Evolutionary conservation across 1,140 invertebrate species (phyloP), one percentile per base, ranked within the genome.

Genomic region (Euura lappo): DNA sequence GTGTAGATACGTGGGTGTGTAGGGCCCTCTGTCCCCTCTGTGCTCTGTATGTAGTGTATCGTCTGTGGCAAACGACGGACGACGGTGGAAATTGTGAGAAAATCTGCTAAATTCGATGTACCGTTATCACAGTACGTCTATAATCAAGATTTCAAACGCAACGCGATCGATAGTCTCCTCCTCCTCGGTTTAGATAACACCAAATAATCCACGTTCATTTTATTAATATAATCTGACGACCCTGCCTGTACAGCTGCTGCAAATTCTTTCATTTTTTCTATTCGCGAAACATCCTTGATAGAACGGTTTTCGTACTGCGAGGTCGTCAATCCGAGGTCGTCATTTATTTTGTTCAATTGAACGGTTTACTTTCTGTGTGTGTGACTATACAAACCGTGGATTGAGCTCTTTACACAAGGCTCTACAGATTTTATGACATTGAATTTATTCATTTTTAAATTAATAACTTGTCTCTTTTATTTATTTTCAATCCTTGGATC

Each of bases 1-100:
- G 69, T 70, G 71, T 71, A 28, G 73, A 77, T 70, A 77, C 74
- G 79, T 79, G 74, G 79, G 77, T 79, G 77, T 70, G 68, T 64
- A 66, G 44, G 67, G 67, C 51, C 51, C 51, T 8, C 51, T 60
- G 51, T 60, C 51, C 51, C 51, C 51, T 60, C 51, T 60, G 51
- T 60, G 51, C 8, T n/a, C 51, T 60, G 51, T 60, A 60, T 60
- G 51, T 60, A 60, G 51, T 60, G 51, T 60, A 60, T 60, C 51
- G 51, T 60, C 51, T 60, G 51, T 60, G 13, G 51, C 51, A 60
- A 60, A 60, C 8, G 8, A 60, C 51, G 51, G 13, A 60, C 13
- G 51, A 60, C 51, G 0, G 51, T 60, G 51, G 10, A 60, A 60
- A 60, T n/a, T 60, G 51, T 60, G 13, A 60, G 13, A 60, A 60